Evolutionary conservation across 2,888 invertebrate genomes (phyloP).

Genomic region (Lithodes maja): DNA sequence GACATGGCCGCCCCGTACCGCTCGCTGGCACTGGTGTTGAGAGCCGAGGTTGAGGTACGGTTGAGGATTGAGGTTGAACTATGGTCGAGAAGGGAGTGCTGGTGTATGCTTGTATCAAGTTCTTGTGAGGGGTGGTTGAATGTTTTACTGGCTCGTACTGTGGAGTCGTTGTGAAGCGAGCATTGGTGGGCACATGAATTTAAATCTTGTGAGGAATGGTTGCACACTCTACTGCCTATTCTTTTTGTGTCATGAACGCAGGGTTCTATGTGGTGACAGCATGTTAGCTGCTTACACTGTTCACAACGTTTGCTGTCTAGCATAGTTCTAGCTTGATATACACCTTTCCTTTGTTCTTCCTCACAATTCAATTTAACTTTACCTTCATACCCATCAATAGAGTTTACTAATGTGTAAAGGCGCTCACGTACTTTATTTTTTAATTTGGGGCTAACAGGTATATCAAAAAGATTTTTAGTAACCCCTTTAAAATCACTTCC

Average conservation of each 20-base stretch:
- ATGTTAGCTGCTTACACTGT: neutral
- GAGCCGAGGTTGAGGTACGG: conserved; percentile 8
- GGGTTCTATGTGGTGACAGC: neutral
- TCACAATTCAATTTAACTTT: conserved; percentile 9
- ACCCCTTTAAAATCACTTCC: neutral
- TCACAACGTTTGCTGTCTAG: neutral
- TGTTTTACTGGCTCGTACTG: neutral
- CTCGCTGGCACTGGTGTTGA: conserved; percentile 9
- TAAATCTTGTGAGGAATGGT: neutral
- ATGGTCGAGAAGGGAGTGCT: neutral
- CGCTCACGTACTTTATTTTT: conserved; percentile 57
- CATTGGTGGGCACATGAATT: neutral
- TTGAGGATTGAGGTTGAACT: neutral
- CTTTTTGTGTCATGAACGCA: neutral
- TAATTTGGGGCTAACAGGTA: conserved; percentile 54
- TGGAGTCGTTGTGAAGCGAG: neutral
- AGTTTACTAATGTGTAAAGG: conserved; percentile 52
- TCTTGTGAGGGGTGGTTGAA: too few relatives aligned
- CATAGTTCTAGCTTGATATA: neutral
- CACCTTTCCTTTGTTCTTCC: conserved; percentile 3
- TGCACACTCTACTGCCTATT: neutral
- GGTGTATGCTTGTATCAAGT: neutral
- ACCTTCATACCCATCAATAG: conserved; percentile 46
- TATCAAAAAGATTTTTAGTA: conserved; percentile 50
- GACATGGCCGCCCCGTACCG: conserved; percentile 30